Evolutionary conservation across 1,140 invertebrate genomes (phyloP), one percentile per base, ranked within the genome.

Genomic region (Augochlora pura): DNA sequence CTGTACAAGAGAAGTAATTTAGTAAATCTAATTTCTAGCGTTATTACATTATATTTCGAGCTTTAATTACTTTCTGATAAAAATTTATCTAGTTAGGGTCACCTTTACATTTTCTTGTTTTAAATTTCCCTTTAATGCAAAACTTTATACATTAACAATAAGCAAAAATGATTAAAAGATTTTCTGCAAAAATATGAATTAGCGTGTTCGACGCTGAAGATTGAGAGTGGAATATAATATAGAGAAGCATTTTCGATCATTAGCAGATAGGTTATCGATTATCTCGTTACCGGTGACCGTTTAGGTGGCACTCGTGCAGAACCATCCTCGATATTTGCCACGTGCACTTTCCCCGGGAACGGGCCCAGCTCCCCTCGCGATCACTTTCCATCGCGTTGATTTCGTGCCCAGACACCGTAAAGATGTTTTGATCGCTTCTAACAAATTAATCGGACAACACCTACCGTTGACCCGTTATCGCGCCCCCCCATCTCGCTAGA

Each of bases 381-480:
- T 71, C 69, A 32, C 27, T 27, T 73, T 69, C 77, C 74, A 23
- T 49, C 57, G 69, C 62, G 74, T 81, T 73, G 69, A 81, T 81
- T 83, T 70, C 71, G 71, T 66, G 73, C 63, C 64, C 49, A 65
- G 32, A 16, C 64, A 67, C 21, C 73, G 73, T 76, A 46, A 67
- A 76, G 63, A 76, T 67, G 54, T 76, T 57, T 67, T 49, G 64
- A 66, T 76, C 49, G 52, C 18, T n/a, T 4, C 32, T 38, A 67
- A 57, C 60, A 32, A 67, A 73, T 79, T 67, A 65, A 79, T 84
- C 64, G 39, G 10, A 71, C 46, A 63, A 76, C 68, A 46, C 27
- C 42, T 57, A 52, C 32, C 52, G 49, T 71, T 66, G 38, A 46
- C 12, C 52, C 21, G 38, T 78, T 74, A 79, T 79, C 77, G 38